Percentiles rank a stretch among this genome's conserved stretches.
phyloP scores from a whole-genome alignment of 2,113 vertebrate species.

The Archocentrus centrarchus region DNA sequence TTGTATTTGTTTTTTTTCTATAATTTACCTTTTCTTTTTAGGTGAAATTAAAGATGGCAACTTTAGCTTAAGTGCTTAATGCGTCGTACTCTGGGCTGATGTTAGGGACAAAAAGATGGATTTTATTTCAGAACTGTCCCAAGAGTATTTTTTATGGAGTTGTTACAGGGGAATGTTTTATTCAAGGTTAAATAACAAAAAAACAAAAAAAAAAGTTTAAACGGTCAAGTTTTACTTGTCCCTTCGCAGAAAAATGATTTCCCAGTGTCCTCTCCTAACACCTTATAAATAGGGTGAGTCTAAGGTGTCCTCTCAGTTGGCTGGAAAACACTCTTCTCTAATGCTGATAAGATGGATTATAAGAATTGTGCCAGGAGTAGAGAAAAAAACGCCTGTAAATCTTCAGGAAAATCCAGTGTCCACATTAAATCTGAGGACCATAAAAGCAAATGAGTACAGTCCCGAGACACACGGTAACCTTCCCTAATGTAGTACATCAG shows the following conservation, averaged over 20 bases:
- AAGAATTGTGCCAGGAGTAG: conserved; percentile 16
- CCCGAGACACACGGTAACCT: conserved; percentile 3
- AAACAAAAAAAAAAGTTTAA: neutral
- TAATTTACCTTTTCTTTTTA: neutral
- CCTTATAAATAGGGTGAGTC: conserved; percentile 9
- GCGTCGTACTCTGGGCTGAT: neutral
- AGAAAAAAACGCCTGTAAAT: neutral
- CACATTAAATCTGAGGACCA: conserved; percentile 5
- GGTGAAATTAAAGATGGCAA: neutral
- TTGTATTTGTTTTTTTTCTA: neutral
- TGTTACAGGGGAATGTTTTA: neutral
- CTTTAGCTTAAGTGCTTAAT: no score
- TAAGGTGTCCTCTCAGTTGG: conserved; percentile 22
- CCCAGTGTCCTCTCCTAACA: conserved; percentile 14
- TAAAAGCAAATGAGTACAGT: conserved; percentile 3
- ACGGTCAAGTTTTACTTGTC: neutral
- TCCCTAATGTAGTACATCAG: conserved; percentile 2
- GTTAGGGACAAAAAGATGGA: neutral
- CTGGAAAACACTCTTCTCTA: conserved; percentile 13
- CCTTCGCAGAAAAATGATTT: neutral
- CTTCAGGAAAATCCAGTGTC: neutral
- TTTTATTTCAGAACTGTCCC: neutral
- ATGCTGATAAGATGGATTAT: conserved; percentile 32
- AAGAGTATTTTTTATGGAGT: neutral
- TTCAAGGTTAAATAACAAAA: neutral